Evolutionary conservation across 1,140 invertebrate genomes (phyloP), one percentile per base, ranked within the genome.

Genomic region (Diplogasteroides magnus): DNA sequence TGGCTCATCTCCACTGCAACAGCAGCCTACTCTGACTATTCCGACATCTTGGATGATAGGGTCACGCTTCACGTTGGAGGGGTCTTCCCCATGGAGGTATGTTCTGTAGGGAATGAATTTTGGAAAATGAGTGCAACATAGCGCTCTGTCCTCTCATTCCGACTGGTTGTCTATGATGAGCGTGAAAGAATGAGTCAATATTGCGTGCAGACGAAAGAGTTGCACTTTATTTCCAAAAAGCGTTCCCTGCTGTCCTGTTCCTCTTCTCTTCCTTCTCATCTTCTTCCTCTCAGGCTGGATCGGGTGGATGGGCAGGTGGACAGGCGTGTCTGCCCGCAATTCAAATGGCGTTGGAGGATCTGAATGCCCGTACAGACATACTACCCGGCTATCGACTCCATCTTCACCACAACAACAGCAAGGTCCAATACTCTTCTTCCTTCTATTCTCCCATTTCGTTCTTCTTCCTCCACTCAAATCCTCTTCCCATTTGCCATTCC

Each of bases 361-460:
- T 98, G 59, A 99, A 99, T 86, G 89, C 88, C 31, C 87, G 89
- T 74, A 88, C 88, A 61, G 91, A 96, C 86, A 87, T 99, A 76
- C 86, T 99, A 69, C 90, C 91, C 37, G 93, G 93, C 31, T 98
- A 96, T 83, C 88, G 88, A 64, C 86, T 99, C 31, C 89, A 90
- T 79, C 87, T 98, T 74, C 91, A 94, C 83, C 93, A 91, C 85
- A 95, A 97, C 85, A 95, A 98, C 82, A 98, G 94, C 84, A 91
- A 97, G 89, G 95, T 98, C 86, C 87, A 80, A 66, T 27, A 15
- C 48, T 57, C 29, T 65, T 19, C 31, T 14, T 25, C 27, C 6
- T 23, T 25, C 29, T 2, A 14, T 31, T 0, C 15, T 48, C 37
- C 37, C 37, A 48, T 11, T 48, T 11, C 19, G 6, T 48, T 48